These are phyloP conservation scores for Polydrusus pterygomalis DNA, from an alignment of 2,888 invertebrate species.

Conservation along the genomic window DNA sequence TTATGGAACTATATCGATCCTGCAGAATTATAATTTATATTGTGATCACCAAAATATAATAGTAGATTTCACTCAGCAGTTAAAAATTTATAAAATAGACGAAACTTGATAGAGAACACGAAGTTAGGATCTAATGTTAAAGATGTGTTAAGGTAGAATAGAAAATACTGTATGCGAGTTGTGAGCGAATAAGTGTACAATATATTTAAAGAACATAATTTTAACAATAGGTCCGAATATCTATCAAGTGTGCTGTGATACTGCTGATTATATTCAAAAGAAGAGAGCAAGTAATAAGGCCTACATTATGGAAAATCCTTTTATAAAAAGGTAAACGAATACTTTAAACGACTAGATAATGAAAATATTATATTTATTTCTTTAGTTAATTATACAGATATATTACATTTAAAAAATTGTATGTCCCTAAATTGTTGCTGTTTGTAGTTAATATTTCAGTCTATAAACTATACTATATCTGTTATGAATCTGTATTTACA, in stretches of 20 bases:
- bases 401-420: background rate
- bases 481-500: conserved; percentile 1
- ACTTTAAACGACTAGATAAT: conserved; percentile 18
- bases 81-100: background rate
- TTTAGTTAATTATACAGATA: conserved; percentile 1
- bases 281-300: conserved; percentile 35
- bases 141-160: conserved; percentile 29
- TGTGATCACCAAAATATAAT: background rate
- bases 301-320: conserved; percentile 12
- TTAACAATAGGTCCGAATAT: conserved; percentile 36
- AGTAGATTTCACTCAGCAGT: background rate
- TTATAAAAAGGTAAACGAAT: conserved; percentile 10
- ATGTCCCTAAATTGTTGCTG: background rate
- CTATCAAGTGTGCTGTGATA: conserved; percentile 40
- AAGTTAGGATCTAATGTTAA: conserved; percentile 36
- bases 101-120: background rate
- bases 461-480: background rate
- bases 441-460: conserved; percentile 2
- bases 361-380: conserved; percentile 1
- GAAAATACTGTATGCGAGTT: conserved; percentile 44
- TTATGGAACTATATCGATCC: background rate
- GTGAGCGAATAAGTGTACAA: conserved; percentile 45
- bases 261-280: conserved; percentile 20
- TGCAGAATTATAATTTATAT: background rate
- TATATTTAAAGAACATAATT: conserved; percentile 25